Conservation (phyloP, 2,797 vertebrate species). For the Gouania willdenowi region DNA sequence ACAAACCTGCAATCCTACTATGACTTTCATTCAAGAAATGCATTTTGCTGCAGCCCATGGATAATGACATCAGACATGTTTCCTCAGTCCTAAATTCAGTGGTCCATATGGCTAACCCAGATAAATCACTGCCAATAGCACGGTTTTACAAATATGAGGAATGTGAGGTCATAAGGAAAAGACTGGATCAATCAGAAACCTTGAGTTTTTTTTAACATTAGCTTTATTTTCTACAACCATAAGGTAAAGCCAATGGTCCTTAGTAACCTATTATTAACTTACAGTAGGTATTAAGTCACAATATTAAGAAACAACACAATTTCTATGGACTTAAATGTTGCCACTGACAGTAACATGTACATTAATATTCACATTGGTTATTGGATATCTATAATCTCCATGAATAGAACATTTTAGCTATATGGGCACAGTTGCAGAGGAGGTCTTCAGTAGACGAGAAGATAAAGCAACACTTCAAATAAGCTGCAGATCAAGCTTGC, state of each 20-base stretch:
- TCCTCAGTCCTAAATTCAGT: constrained; percentile 28
- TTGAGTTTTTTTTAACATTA: too few species aligned
- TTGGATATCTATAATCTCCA: constrained; percentile 45
- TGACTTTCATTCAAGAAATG: constrained; percentile 25
- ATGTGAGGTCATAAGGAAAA: too few species aligned
- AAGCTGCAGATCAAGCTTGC: constrained; percentile 72
- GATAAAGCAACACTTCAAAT: constrained; percentile 75
- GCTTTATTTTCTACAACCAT: too few species aligned
- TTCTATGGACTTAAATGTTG: not conserved
- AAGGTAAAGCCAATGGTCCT: too few species aligned
- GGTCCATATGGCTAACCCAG: constrained; percentile 46
- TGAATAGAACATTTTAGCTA: constrained; percentile 52
- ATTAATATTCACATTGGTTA: constrained; percentile 30
- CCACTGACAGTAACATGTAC: constrained; percentile 23
- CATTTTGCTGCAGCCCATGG: constrained; percentile 27
- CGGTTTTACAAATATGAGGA: constrained; percentile 30
- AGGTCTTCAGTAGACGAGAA: constrained; percentile 46
- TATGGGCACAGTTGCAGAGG: constrained; percentile 27
- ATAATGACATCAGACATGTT: constrained; percentile 56
- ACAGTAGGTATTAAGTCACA: too few species aligned
- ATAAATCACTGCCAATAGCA: constrained; percentile 49
- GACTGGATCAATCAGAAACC: too few species aligned
- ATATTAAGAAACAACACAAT: too few species aligned
- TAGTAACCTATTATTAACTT: too few species aligned
- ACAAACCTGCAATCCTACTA: constrained; percentile 23